Conservation (phyloP, 2,113 vertebrate species). For the Acanthisitta chloris region DNA sequence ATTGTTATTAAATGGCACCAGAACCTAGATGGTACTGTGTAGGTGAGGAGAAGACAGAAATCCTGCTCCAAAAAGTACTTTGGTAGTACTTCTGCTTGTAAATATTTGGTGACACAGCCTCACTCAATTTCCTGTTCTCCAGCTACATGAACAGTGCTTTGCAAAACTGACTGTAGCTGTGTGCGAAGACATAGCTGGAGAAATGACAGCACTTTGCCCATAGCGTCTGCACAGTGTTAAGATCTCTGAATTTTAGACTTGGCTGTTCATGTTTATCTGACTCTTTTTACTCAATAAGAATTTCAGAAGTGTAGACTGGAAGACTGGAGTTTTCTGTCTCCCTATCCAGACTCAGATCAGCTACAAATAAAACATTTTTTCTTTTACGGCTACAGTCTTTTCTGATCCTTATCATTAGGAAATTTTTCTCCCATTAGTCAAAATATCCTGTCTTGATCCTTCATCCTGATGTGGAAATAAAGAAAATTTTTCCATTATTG, state of each 20-base stretch:
- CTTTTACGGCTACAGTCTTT: neutral
- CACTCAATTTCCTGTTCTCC: neutral
- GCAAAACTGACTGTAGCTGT: neutral
- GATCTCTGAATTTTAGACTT: neutral
- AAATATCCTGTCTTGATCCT: neutral
- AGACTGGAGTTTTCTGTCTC: neutral
- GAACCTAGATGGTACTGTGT: neutral
- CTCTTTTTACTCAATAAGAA: neutral
- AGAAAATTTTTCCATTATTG: neutral
- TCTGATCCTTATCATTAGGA: constrained; percentile 3
- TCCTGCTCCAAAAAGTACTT: neutral
- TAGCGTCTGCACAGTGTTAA: neutral
- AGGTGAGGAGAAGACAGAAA: neutral
- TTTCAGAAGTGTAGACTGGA: neutral
- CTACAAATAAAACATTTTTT: neutral
- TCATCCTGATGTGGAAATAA: neutral
- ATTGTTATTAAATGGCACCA: neutral
- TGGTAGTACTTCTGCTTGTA: neutral
- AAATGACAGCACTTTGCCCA: fast-evolving
- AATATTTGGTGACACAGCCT: neutral
- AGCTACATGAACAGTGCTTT: neutral
- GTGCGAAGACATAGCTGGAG: neutral
- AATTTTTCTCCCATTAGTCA: neutral
- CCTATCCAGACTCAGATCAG: neutral
- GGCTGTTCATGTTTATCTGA: neutral